Conservation (phyloP, 2,888 invertebrate genomes). For the Lepidonotus clava region DNA sequence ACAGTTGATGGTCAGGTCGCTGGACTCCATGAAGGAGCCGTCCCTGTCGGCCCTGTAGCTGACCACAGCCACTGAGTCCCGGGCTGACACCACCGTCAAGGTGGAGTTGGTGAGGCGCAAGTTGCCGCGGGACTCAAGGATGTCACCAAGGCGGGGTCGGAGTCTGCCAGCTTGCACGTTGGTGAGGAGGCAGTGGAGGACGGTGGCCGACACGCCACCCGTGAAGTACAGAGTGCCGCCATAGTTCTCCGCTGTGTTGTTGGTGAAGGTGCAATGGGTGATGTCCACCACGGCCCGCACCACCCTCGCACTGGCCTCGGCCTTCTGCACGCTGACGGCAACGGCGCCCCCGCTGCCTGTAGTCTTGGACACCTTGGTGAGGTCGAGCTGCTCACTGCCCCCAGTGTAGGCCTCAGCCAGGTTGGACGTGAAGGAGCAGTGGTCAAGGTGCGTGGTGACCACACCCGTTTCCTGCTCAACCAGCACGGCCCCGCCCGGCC, state of each 20-base stretch:
- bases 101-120: neutral
- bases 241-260: slow-evolving; percentile 57
- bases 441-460: neutral
- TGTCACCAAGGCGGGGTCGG: slow-evolving; percentile 12
- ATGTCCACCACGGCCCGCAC: slow-evolving; percentile 19
- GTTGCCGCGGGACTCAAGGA: slow-evolving; percentile 31
- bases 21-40: slow-evolving; percentile 20
- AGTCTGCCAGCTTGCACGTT: neutral
- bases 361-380: slow-evolving; percentile 3
- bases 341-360: slow-evolving; percentile 49
- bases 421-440: neutral
- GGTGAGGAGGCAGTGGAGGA: neutral
- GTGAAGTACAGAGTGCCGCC: slow-evolving; percentile 59
- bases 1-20: neutral
- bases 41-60: slow-evolving; percentile 20
- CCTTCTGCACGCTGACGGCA: neutral
- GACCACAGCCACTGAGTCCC: neutral
- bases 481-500: slow-evolving; percentile 30
- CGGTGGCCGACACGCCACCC: neutral
- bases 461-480: neutral
- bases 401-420: neutral
- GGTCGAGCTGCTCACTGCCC: neutral
- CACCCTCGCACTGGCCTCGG: neutral
- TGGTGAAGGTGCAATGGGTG: slow-evolving; percentile 14
- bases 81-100: neutral